Evolutionary conservation across 2,797 vertebrate genomes (phyloP).

Genomic region (Acridotheres tristis): DNA sequence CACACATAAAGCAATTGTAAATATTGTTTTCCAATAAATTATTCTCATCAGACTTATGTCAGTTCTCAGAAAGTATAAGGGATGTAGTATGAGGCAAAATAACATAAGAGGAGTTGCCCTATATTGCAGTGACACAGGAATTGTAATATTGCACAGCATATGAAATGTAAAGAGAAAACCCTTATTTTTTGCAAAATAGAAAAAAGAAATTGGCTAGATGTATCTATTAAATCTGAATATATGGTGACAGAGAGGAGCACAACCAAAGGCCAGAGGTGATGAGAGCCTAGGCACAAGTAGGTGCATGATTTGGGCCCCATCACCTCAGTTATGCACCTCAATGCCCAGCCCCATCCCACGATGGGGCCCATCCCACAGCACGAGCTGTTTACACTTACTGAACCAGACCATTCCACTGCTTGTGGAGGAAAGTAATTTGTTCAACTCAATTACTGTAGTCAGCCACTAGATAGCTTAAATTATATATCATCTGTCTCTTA

Average conservation of each 20-base stretch:
- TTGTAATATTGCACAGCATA: neutral
- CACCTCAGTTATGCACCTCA: neutral
- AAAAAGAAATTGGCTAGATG: neutral
- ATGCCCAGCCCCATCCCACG: neutral
- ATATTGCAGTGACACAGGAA: neutral
- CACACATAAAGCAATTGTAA: neutral
- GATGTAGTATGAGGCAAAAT: neutral
- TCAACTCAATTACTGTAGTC: neutral
- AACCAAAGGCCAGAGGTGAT: neutral
- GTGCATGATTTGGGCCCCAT: neutral
- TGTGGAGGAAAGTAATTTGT: neutral
- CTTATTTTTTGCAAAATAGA: accelerated
- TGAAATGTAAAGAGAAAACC: neutral
- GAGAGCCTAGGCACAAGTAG: neutral
- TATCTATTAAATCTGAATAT: neutral
- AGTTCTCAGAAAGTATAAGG: neutral
- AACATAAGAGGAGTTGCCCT: neutral
- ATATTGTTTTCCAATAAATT: neutral
- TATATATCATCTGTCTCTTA: neutral
- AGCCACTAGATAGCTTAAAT: slow-evolving; percentile 34
- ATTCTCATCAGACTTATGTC: neutral
- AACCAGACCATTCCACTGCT: neutral
- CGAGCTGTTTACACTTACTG: neutral
- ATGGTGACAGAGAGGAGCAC: neutral
- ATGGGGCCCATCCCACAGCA: too few species aligned